A percentile compares a stretch with the other conserved stretches of the same genome.
These are phyloP conservation scores for Danionella cerebrum DNA, from an alignment of 2,113 vertebrate genomes.

Conservation along the genomic window DNA sequence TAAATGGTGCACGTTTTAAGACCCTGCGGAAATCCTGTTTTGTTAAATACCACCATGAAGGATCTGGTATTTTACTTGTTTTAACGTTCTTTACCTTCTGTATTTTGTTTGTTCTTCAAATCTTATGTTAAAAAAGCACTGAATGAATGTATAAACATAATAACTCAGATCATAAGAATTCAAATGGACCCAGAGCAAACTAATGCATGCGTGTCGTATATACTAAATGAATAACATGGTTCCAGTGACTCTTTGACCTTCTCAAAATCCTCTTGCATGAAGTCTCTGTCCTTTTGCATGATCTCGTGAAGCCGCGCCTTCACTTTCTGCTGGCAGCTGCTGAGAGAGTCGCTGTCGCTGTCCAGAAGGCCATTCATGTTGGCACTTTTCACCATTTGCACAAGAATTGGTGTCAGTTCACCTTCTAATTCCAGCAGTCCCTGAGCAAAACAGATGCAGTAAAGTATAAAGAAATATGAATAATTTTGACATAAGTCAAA, in stretches of 20 bases:
- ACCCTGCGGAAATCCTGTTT: too few relatives aligned
- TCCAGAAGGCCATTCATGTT: conserved; percentile 88
- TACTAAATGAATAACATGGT: not conserved
- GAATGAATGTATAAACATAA: too few relatives aligned
- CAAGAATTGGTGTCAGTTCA: conserved; percentile 83
- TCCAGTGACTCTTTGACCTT: conserved; percentile 61
- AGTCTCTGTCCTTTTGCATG: conserved; percentile 80
- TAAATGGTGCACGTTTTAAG: too few relatives aligned
- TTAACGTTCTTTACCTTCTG: too few relatives aligned
- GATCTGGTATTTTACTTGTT: too few relatives aligned
- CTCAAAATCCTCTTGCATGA: conserved; percentile 76
- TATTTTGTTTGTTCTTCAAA: too few relatives aligned
- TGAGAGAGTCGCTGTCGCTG: conserved; percentile 80
- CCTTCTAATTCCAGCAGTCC: conserved; percentile 80
- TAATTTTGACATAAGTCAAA: too few relatives aligned
- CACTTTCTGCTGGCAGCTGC: conserved; percentile 81
- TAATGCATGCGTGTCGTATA: not conserved
- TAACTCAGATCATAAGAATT: too few relatives aligned
- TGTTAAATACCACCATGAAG: too few relatives aligned
- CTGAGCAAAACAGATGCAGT: conserved; percentile 43
- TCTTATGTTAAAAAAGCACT: too few relatives aligned
- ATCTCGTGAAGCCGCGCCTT: conserved; percentile 84
- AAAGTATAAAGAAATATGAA: too few relatives aligned
- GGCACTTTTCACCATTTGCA: conserved; percentile 89
- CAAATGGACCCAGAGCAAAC: too few relatives aligned